These are phyloP conservation scores for Poecilia latipinna DNA, from an alignment of 2,113 vertebrate genomes.

Conservation along the genomic window DNA sequence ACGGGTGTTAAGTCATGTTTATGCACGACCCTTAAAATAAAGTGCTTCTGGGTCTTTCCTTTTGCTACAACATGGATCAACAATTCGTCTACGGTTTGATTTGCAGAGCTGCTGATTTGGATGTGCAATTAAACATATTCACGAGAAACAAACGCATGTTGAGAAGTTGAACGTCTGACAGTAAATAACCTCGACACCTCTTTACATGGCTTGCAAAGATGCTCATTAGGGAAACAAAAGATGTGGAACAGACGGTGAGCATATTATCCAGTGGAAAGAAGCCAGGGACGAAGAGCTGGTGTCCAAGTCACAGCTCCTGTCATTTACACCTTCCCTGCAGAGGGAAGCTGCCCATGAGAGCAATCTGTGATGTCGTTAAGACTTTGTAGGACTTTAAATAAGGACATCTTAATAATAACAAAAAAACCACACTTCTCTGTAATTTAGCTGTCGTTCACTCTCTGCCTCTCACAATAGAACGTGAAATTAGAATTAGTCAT, in stretches of 20 bases:
- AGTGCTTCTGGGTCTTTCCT: no score
- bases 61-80: background rate
- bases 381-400: conserved; percentile 22
- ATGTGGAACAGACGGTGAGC: conserved; percentile 33
- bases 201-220: background rate
- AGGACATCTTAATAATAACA: background rate
- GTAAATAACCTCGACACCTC: background rate
- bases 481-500: conserved; percentile 52
- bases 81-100: background rate
- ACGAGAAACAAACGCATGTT: background rate
- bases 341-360: conserved; percentile 54
- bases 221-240: background rate
- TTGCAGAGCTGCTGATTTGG: background rate
- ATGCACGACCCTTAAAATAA: no score
- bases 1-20: no score
- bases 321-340: conserved; percentile 62
- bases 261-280: conserved; percentile 45
- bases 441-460: conserved; percentile 31
- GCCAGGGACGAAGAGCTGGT: conserved; percentile 49
- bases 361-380: conserved; percentile 45
- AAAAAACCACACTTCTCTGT: conserved; percentile 12
- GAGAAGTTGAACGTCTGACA: background rate
- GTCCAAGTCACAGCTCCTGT: conserved; percentile 43
- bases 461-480: conserved; percentile 31
- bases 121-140: background rate